Evolutionary conservation across 92 coral and sea anemone genomes (phyloP).

Genomic region (Umimayanthus chanpuru): DNA sequence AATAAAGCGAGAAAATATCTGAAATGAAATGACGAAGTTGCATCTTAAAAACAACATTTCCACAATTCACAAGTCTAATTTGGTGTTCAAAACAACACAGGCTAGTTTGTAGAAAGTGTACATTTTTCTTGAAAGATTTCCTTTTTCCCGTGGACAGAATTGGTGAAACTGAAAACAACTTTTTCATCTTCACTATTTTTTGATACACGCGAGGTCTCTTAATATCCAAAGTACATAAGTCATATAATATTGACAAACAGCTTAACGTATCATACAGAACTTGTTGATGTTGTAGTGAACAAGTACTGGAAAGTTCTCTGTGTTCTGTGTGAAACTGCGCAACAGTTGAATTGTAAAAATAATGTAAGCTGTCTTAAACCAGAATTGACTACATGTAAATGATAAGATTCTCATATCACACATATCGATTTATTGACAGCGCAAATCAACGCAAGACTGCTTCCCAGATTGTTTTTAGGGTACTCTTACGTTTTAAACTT

Average conservation of each 20-base stretch:
- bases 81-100: too few species aligned
- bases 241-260: not conserved
- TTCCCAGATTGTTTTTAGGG: not conserved
- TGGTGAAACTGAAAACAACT: too few species aligned
- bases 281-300: too few species aligned
- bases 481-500: not conserved
- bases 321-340: not conserved
- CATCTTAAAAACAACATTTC: too few species aligned
- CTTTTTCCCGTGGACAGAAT: not conserved
- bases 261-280: not conserved
- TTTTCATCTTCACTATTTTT: not conserved
- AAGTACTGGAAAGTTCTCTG: not conserved
- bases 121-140: not conserved
- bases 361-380: too few species aligned
- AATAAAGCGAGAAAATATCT: too few species aligned
- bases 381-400: too few species aligned
- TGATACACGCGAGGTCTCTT: not conserved
- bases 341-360: too few species aligned
- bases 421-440: not conserved
- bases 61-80: too few species aligned
- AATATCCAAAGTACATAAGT: not conserved
- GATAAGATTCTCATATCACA: not conserved
- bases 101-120: too few species aligned
- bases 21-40: too few species aligned
- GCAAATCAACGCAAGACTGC: too few species aligned